phyloP scores from a whole-genome alignment of 2,113 vertebrate genomes.

The Suricata suricatta region DNA sequence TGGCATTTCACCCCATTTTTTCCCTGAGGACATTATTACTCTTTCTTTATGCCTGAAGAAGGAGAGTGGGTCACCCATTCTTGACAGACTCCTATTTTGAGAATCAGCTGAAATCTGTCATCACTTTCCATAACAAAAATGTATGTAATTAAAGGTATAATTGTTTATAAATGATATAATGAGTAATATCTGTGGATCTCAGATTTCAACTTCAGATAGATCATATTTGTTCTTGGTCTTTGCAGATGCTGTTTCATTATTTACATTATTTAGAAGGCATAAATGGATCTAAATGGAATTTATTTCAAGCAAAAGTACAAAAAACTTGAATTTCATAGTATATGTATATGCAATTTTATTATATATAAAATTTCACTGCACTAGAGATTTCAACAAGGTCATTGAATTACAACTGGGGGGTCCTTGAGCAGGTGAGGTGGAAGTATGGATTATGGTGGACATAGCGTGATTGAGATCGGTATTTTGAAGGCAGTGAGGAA shows the following conservation, averaged over 20 bases:
- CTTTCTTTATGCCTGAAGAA: neutral
- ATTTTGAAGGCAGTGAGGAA: neutral
- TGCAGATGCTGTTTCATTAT: neutral
- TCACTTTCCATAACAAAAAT: neutral
- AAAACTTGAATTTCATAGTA: neutral
- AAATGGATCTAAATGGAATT: neutral
- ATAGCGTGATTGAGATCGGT: neutral
- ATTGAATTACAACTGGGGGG: neutral
- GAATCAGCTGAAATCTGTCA: neutral
- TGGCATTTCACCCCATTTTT: neutral
- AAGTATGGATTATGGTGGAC: neutral
- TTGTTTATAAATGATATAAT: neutral
- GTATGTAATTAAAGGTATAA: neutral
- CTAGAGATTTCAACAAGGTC: neutral
- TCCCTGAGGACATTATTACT: neutral
- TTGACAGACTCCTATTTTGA: neutral
- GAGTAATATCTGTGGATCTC: neutral
- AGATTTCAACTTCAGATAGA: neutral
- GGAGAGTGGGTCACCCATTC: neutral
- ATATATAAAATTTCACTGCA: neutral
- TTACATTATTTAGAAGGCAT: neutral
- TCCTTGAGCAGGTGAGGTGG: neutral
- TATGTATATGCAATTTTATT: neutral
- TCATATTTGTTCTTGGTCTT: neutral
- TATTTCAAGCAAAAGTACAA: constrained; percentile 16